Conservation (phyloP, 2,888 invertebrate species). For the Synergus itoensis region DNA sequence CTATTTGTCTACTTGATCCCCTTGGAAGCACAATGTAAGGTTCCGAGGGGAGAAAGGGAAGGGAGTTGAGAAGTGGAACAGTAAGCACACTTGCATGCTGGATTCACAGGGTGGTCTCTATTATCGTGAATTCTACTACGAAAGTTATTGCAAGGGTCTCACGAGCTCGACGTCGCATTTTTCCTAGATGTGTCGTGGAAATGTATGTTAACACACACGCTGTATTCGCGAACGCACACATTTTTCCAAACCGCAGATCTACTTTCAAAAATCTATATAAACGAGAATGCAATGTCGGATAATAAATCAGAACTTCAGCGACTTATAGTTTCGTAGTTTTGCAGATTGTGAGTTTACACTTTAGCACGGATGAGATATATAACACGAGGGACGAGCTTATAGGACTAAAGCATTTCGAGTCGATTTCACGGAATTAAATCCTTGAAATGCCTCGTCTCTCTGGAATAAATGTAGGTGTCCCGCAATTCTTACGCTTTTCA, state of each 20-base stretch:
- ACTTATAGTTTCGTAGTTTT: slow-evolving; percentile 58
- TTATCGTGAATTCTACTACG: slow-evolving; percentile 70
- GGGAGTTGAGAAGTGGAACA: slow-evolving; percentile 41
- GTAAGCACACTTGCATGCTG: slow-evolving; percentile 60
- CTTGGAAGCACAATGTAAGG: slow-evolving; percentile 55
- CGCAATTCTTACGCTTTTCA: slow-evolving; percentile 25
- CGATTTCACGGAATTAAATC: slow-evolving; percentile 37
- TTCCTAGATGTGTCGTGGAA: slow-evolving; percentile 53
- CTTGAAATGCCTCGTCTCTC: slow-evolving; percentile 26
- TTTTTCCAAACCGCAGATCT: slow-evolving; percentile 26
- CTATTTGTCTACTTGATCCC: slow-evolving; percentile 72
- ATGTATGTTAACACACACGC: slow-evolving; percentile 48
- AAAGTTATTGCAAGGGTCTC: slow-evolving; percentile 67
- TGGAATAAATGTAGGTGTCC: slow-evolving; percentile 31
- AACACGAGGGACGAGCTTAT: neutral
- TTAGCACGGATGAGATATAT: slow-evolving; percentile 3
- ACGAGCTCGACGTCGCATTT: slow-evolving; percentile 61
- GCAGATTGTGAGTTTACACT: slow-evolving; percentile 62
- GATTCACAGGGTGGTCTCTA: slow-evolving; percentile 67
- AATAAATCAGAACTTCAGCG: slow-evolving; percentile 64
- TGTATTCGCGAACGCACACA: slow-evolving; percentile 40
- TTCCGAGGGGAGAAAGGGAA: slow-evolving; percentile 27
- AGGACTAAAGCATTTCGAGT: slow-evolving; percentile 23
- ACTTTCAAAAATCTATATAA: slow-evolving; percentile 6
- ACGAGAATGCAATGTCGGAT: slow-evolving; percentile 28